Conservation (phyloP, 2,797 vertebrate genomes). For the Eptatretus atami region DNA sequence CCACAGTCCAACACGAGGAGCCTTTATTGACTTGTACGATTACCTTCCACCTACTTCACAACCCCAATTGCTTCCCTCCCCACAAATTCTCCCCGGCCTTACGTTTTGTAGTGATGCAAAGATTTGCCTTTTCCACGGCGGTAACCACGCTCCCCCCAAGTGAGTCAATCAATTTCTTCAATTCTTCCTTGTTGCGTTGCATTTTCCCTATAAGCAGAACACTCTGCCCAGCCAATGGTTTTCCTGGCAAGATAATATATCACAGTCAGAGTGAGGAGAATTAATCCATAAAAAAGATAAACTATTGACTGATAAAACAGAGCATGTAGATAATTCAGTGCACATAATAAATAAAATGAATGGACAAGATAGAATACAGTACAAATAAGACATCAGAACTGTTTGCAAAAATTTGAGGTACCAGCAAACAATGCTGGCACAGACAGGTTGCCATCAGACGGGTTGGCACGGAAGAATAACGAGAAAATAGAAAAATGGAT, state of each 20-base stretch:
- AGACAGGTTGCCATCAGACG: no score
- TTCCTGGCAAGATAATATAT: conserved; percentile 19
- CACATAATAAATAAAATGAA: no score
- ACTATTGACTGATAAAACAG: conserved; percentile 6
- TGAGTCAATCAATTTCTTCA: conserved; percentile 41
- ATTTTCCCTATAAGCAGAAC: conserved; percentile 50
- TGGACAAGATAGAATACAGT: no score
- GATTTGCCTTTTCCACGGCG: conserved; percentile 32
- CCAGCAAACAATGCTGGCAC: no score
- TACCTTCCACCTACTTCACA: no score
- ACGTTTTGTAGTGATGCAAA: conserved; percentile 73
- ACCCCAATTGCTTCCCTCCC: no score
- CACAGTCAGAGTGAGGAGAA: no score
- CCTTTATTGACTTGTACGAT: neutral
- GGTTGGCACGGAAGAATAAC: no score
- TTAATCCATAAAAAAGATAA: neutral
- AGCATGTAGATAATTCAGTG: fast-evolving
- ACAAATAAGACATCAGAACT: no score
- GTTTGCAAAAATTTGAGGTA: no score
- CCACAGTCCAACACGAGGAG: neutral
- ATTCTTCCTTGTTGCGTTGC: conserved; percentile 54
- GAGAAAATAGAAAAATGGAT: no score
- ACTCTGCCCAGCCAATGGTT: conserved; percentile 53
- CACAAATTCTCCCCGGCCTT: conserved; percentile 12
- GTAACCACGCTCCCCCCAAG: conserved; percentile 53